phyloP scores from a whole-genome alignment of 2,113 vertebrate genomes.

The Candoia aspera region DNA sequence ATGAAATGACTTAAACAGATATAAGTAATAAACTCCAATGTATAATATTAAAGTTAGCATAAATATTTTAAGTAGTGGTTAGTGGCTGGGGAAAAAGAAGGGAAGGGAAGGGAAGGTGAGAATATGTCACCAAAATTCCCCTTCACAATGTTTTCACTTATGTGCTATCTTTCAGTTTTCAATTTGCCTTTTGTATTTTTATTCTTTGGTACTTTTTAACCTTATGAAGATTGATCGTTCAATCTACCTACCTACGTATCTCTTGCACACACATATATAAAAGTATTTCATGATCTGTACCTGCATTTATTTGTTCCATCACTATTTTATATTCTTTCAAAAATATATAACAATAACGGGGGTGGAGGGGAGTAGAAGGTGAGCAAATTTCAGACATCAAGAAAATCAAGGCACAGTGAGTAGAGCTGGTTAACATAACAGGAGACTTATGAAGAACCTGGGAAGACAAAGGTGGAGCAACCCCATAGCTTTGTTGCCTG shows the following conservation, averaged over 20 bases:
- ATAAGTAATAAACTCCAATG: neutral
- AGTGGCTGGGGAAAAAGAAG: neutral
- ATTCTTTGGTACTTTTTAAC: neutral
- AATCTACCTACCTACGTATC: no score
- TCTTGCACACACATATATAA: neutral
- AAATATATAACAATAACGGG: neutral
- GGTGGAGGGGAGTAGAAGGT: neutral
- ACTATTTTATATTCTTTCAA: neutral
- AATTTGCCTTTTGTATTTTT: neutral
- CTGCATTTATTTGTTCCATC: neutral
- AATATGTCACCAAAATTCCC: neutral
- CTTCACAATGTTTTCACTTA: neutral
- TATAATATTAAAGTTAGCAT: neutral
- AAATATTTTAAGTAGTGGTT: neutral
- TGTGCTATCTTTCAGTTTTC: neutral
- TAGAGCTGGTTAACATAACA: neutral
- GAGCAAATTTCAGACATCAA: neutral
- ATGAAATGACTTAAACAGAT: neutral
- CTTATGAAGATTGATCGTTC: no score
- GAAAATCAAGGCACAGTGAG: neutral
- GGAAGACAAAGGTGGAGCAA: neutral
- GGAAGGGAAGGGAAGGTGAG: neutral
- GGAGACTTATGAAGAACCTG: neutral
- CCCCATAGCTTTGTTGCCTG: neutral
- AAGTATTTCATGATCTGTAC: neutral